phyloP scores from a whole-genome alignment of 2,888 invertebrate genomes.

The Ormia ochracea region DNA sequence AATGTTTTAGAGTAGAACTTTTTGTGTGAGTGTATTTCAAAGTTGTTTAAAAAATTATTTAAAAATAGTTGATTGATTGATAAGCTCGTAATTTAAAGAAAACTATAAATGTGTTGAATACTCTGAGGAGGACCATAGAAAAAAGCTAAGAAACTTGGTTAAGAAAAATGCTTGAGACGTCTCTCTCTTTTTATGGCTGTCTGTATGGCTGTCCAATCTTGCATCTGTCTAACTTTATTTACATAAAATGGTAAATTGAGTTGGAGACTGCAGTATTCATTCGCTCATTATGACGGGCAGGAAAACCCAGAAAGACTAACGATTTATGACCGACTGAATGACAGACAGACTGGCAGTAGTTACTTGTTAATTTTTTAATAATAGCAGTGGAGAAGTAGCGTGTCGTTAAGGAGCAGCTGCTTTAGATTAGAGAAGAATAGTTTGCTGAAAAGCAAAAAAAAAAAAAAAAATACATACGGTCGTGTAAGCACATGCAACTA shows the following conservation, averaged over 20 bases:
- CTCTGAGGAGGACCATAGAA: slow-evolving; percentile 26
- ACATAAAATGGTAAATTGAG: slow-evolving; percentile 51
- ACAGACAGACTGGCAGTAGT: slow-evolving; percentile 39
- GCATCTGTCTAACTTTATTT: slow-evolving; percentile 42
- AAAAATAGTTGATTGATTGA: slow-evolving; percentile 59
- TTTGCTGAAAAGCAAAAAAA: not conserved
- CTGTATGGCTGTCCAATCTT: slow-evolving; percentile 17
- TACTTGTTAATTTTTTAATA: slow-evolving; percentile 35
- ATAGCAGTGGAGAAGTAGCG: slow-evolving; percentile 35
- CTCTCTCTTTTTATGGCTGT: slow-evolving; percentile 4
- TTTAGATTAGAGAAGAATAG: slow-evolving; percentile 15
- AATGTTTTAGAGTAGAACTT: not conserved
- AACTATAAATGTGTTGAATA: slow-evolving; percentile 46
- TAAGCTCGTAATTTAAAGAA: slow-evolving; percentile 43
- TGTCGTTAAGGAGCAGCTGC: slow-evolving; percentile 54
- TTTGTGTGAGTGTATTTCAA: slow-evolving; percentile 7
- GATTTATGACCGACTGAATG: slow-evolving; percentile 42
- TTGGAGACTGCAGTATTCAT: slow-evolving; percentile 51
- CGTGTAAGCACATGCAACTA: slow-evolving; percentile 40
- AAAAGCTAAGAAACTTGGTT: slow-evolving; percentile 19
- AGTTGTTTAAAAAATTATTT: slow-evolving; percentile 34
- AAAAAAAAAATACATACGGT: not conserved
- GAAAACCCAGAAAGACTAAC: slow-evolving; percentile 25
- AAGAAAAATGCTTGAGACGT: slow-evolving; percentile 27
- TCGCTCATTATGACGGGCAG: slow-evolving; percentile 14